Base-by-base conservation (phyloP, 2,888 invertebrate species). In the Agonum fuliginosum region DNA sequence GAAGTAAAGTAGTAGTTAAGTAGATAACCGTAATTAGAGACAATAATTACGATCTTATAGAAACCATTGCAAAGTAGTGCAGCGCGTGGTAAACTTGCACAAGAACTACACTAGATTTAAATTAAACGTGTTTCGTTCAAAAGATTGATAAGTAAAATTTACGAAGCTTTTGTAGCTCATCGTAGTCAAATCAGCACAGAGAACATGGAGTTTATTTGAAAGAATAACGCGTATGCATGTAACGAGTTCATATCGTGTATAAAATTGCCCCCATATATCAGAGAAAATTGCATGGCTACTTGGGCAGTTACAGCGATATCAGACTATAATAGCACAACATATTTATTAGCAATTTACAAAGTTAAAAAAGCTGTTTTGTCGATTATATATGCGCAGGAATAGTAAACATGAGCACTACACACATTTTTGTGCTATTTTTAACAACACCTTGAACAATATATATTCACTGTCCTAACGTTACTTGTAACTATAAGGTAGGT, bases 201-300 rank as follows among this genome's bases (percentile, higher is more conserved):
- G n/a, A n/a, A n/a, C 30, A 65, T 4, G 12, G 19, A 41, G 67
- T 5, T 22, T 62, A 62, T 62, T 8, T 19, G 34, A 62, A 48
- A 75, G 67, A 48, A 51, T 51, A 75, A 48, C 34, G 48, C 22
- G n/a, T 46, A 67, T 75, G 65, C 67, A 67, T 75, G 75, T 67
- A 75, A 67, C 48, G 46, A 67, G 65, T 67, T 24, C 65, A 73
- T 73, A 67, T 75, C 65, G 74, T 74, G 74, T 74, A 27, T 74
- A 43, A 65, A 74, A 74, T 65, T 43, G 48, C 62, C 5, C 5
- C 43, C 46, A 46, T 74, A 74, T 74, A 65, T 74, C 62, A 74
- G 46, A 34, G 65, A 65, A 70, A 74, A 74, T 74, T 74, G 65
- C 74, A 74, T 62, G 46, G 65, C 27, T 74, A 74, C 74, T 74